phyloP scores from a whole-genome alignment of 2,113 vertebrate genomes.

The Thalassoma bifasciatum region DNA sequence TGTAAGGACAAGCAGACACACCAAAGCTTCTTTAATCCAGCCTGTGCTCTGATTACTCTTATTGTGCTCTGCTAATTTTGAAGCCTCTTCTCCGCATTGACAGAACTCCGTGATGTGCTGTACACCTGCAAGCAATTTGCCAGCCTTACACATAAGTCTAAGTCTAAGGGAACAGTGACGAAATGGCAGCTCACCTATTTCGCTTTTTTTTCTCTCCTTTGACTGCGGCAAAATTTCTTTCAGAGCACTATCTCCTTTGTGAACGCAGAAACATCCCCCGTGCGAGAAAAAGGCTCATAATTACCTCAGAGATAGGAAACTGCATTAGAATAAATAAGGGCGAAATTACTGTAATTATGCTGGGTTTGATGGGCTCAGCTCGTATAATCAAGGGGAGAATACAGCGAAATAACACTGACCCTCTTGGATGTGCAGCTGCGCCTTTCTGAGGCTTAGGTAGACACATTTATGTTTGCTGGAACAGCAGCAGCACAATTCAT shows the following conservation, averaged over 20 bases:
- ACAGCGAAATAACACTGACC: slow-evolving; percentile 99
- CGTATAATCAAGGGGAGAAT: slow-evolving; percentile 99
- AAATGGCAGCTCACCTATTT: slow-evolving; percentile 98
- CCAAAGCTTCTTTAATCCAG: slow-evolving; percentile 88
- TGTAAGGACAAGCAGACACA: slow-evolving; percentile 43
- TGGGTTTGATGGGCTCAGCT: slow-evolving; percentile 99
- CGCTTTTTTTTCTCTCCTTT: slow-evolving; percentile 82
- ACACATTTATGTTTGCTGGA: slow-evolving; percentile 49
- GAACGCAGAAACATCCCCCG: slow-evolving; percentile 99
- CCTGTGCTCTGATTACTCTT: slow-evolving; percentile 93
- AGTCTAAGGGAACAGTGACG: slow-evolving; percentile 89
- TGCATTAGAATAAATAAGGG: slow-evolving; percentile 99
- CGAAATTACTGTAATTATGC: slow-evolving; percentile 99
- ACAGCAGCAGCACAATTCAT: slow-evolving; percentile 57
- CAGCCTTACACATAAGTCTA: slow-evolving; percentile 86
- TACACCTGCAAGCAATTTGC: slow-evolving; percentile 99
- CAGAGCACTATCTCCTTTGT: slow-evolving; percentile 99
- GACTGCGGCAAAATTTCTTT: slow-evolving; percentile 96
- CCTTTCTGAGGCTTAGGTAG: slow-evolving; percentile 83
- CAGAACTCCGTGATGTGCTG: slow-evolving; percentile 85
- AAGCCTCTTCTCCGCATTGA: slow-evolving; percentile 92
- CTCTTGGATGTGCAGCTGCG: slow-evolving; percentile 99
- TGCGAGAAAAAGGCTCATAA: slow-evolving; percentile 99
- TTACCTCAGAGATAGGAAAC: slow-evolving; percentile 99
- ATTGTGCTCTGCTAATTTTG: slow-evolving; percentile 97